phyloP scores from a whole-genome alignment of 2,888 invertebrate genomes.

The Netelia melanura region DNA sequence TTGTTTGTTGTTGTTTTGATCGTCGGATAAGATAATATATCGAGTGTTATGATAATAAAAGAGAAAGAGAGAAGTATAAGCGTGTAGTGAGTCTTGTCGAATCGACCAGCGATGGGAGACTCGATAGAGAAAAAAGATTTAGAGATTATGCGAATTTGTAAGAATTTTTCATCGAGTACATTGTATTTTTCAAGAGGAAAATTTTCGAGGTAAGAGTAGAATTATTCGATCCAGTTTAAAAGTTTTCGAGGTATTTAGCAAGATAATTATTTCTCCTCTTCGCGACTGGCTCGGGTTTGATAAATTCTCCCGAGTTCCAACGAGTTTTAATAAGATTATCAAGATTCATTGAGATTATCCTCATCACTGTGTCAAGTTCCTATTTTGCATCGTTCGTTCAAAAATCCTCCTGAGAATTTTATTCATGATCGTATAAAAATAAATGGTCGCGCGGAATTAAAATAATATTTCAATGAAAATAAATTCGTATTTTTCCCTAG shows the following conservation, averaged over 20 bases:
- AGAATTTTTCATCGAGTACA: not conserved
- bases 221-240: conserved; percentile 22
- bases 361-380: not conserved
- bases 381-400: not conserved
- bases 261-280: conserved; percentile 34
- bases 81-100: not conserved
- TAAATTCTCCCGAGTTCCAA: not conserved
- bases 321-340: conserved; percentile 9
- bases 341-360: too few species aligned
- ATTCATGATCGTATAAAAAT: conserved; percentile 15
- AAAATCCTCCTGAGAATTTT: not conserved
- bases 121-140: conserved; percentile 29
- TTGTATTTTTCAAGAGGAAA: not conserved
- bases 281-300: not conserved
- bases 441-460: not conserved
- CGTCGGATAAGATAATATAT: conserved; percentile 58
- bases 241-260: conserved; percentile 25
- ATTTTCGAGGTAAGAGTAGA: conserved; percentile 1
- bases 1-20: conserved; percentile 2
- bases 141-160: not conserved
- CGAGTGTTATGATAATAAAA: conserved; percentile 37
- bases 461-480: not conserved
- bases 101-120: conserved; percentile 44
- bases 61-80: conserved; percentile 2
- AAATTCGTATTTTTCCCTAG: not conserved